Base-by-base conservation (phyloP, 2,888 invertebrate species). In the Lutraria lutraria region DNA sequence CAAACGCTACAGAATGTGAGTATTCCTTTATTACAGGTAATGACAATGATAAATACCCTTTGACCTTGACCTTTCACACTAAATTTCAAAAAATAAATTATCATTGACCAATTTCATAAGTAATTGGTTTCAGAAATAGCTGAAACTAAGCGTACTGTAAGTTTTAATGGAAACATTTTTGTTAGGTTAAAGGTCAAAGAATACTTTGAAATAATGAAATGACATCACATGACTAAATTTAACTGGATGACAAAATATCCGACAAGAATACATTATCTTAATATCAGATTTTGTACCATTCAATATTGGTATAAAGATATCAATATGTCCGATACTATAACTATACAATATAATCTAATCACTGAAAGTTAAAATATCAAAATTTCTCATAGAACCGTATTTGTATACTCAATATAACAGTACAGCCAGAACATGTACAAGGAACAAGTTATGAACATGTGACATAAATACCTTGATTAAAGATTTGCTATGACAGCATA, bases 11-110 rank as follows among this genome's bases (percentile, higher is more conserved):
- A 21, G 0, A 68, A 88, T 82, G 83, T 86, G 88, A 88, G 88
- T 88, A 88, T 85, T 88, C 86, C 88, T 88, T 88, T 88, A 88
- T 86, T 88, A 88, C 88, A 88, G 88, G 88, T 31, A 88, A 87
- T 83, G 79, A 79, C 53, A 84, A 84, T 84, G 84, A 84, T 76
- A 25, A 31, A 53, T 76, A 84, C 76, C 84, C 68, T 68, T 86
- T 53, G 81, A 85, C 79, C 81, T 85, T 63, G 29, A 72, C 81
- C 80, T n/a, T 79, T 85, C 56, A 81, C 80, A 31, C 34, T 16
- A 12, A 34, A 76, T 31, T 15, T 76, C n/a, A 16, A 76, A 76
- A 76, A 34, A 31, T 34, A 76, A 34, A 76, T 34, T 76, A 34
- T 34, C 76, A 76, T 76, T 10, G 31, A 76, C 25, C 16, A 31